These are phyloP conservation scores for Globodera rostochiensis DNA, from an alignment of 1,140 invertebrate species.

Conservation along the genomic window DNA sequence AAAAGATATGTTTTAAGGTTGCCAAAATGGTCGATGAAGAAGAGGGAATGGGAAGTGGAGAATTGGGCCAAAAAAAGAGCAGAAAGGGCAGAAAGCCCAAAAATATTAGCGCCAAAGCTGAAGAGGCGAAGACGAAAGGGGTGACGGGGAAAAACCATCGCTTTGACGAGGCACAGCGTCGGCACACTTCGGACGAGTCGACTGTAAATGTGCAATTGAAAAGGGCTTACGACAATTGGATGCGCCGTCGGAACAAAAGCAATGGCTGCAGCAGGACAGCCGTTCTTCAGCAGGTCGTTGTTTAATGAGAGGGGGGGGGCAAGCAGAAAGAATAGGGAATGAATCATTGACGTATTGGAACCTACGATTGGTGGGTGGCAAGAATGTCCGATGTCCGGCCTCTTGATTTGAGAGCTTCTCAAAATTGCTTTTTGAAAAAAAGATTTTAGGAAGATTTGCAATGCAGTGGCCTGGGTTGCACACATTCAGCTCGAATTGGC, in stretches of 20 bases:
- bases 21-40: no score
- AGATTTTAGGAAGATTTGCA: constrained; percentile 69
- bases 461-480: constrained; percentile 87
- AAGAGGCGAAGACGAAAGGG: background rate
- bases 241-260: constrained; percentile 3
- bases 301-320: no score
- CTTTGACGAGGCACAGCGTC: no score
- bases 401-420: constrained; percentile 3
- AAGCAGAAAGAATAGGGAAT: no score
- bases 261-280: background rate
- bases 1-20: constrained; percentile 15
- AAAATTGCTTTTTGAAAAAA: background rate
- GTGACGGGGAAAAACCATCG: background rate
- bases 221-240: constrained; percentile 6
- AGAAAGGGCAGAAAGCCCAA: constrained; percentile 23
- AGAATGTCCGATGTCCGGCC: background rate
- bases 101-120: background rate
- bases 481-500: constrained; percentile 75
- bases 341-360: no score
- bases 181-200: background rate
- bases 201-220: background rate
- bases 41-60: background rate
- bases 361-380: background rate
- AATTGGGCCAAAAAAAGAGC: constrained; percentile 13
- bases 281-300: no score